These are phyloP conservation scores for Chaetorhynchus papuensis DNA, from an alignment of 2,113 vertebrate genomes.

Conservation along the genomic window DNA sequence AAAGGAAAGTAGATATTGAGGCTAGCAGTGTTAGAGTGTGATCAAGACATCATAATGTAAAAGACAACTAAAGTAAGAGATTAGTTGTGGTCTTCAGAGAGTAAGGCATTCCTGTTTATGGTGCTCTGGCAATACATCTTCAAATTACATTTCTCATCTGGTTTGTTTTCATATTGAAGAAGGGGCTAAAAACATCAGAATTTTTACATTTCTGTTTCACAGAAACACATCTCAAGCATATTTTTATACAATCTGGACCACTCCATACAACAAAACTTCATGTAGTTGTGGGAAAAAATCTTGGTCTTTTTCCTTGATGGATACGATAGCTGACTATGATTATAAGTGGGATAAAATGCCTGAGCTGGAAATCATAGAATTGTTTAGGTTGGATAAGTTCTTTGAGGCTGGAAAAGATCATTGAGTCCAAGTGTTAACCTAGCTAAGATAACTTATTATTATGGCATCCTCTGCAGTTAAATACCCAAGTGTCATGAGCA, in stretches of 20 bases:
- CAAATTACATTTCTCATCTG: not conserved
- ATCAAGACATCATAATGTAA: not conserved
- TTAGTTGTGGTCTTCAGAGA: not conserved
- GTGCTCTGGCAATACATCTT: not conserved
- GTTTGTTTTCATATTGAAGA: not conserved
- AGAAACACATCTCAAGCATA: not conserved
- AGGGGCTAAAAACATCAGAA: not conserved
- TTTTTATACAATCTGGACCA: not conserved
- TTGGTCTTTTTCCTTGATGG: not conserved
- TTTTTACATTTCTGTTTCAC: not conserved
- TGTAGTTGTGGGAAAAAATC: not conserved
- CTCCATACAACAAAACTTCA: not conserved
- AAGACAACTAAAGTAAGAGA: not conserved
- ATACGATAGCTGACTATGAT: not conserved
- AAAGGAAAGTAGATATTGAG: not conserved
- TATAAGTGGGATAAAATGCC: not conserved
- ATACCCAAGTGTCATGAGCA: not conserved
- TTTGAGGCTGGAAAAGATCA: not conserved
- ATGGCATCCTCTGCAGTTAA: not conserved
- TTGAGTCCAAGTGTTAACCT: not conserved
- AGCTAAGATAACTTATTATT: not conserved
- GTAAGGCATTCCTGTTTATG: not conserved
- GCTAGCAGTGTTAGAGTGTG: not conserved
- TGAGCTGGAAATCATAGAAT: not conserved
- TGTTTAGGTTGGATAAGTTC: not conserved